These are phyloP conservation scores for Microhierax caerulescens DNA, from an alignment of 2,797 vertebrate genomes.

Conservation along the genomic window DNA sequence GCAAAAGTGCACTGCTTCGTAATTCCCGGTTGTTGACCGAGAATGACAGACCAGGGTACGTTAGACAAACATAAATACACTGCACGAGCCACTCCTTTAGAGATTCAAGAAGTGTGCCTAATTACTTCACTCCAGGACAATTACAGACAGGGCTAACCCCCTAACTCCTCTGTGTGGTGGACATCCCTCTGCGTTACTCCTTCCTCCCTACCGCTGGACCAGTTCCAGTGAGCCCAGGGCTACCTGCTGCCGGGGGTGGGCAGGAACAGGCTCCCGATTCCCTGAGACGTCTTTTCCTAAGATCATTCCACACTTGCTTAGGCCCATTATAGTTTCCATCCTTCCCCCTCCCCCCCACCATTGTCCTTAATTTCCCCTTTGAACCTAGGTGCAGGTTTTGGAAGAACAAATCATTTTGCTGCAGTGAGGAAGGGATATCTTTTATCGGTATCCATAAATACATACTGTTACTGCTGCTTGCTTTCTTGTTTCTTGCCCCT, in stretches of 20 bases:
- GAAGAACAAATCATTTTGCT: neutral
- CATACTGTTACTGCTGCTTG: neutral
- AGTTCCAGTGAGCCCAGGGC: neutral
- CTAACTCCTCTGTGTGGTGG: neutral
- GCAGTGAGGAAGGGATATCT: neutral
- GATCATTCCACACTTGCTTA: neutral
- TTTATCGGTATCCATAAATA: neutral
- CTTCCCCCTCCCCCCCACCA: neutral
- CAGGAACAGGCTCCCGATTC: neutral
- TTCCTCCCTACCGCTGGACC: neutral
- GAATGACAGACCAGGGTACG: neutral
- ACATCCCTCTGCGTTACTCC: neutral
- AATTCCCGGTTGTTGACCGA: neutral
- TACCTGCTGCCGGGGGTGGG: neutral
- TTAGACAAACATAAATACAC: neutral
- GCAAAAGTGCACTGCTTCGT: neutral
- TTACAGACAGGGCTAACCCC: neutral
- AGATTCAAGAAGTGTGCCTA: neutral
- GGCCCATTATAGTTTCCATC: neutral
- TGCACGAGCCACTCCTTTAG: accelerated
- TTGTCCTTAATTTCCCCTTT: neutral
- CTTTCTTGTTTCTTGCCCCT: neutral
- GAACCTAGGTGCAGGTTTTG: neutral
- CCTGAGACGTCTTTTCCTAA: neutral
- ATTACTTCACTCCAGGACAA: neutral